phyloP scores from a whole-genome alignment of 2,797 vertebrate species.

The Psittacula derbiana region DNA sequence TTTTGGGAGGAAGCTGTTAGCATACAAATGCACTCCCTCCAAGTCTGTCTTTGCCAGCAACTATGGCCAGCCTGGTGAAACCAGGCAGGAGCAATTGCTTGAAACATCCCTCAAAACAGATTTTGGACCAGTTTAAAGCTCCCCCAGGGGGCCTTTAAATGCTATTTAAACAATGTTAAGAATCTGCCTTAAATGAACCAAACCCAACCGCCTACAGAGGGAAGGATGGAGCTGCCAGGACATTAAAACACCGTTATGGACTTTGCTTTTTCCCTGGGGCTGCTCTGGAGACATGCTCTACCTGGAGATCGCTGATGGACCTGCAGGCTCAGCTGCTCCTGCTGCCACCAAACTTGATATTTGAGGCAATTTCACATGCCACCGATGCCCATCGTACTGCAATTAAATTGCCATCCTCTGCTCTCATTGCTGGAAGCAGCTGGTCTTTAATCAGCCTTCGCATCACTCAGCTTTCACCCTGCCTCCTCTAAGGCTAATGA shows the following conservation, averaged over 20 bases:
- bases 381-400: neutral
- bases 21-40: neutral
- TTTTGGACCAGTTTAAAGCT: neutral
- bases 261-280: neutral
- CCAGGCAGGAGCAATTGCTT: neutral
- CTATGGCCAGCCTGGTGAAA: rapidly evolving
- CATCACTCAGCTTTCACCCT: neutral
- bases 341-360: neutral
- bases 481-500: neutral
- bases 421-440: conserved; percentile 4
- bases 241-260: neutral
- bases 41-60: neutral
- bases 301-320: neutral
- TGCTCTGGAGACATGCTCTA: neutral
- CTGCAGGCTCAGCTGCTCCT: conserved; percentile 3
- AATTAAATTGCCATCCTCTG: conserved; percentile 50
- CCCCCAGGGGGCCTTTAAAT: neutral
- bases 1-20: neutral
- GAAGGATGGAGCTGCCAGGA: neutral
- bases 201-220: neutral
- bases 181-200: conserved; percentile 8
- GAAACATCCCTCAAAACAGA: neutral
- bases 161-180: conserved; percentile 4
- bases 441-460: conserved; percentile 37
- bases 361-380: conserved; percentile 48